phyloP scores from a whole-genome alignment of 2,113 vertebrate genomes.

The Indicator indicator region DNA sequence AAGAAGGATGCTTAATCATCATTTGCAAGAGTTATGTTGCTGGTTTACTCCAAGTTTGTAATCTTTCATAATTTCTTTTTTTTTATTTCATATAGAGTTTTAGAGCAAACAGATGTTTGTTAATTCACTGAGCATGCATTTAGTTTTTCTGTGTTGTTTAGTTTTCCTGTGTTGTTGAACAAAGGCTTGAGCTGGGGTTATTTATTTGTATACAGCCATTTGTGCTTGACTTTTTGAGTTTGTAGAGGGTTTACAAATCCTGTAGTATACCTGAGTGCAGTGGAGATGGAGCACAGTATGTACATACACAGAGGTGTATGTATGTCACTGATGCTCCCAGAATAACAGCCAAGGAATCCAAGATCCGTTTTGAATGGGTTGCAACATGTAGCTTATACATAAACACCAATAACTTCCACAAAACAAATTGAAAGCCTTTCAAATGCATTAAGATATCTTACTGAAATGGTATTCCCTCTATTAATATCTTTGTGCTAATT shows the following conservation, averaged over 20 bases:
- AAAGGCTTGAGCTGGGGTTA: neutral
- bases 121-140: neutral
- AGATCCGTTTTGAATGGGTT: neutral
- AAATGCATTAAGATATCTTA: neutral
- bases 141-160: neutral
- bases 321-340: neutral
- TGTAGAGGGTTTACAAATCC: neutral
- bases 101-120: neutral
- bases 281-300: neutral
- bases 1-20: neutral
- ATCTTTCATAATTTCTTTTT: neutral
- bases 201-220: neutral
- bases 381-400: neutral
- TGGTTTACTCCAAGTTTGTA: neutral
- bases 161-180: neutral
- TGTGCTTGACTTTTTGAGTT: neutral
- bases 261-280: neutral
- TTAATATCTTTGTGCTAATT: neutral
- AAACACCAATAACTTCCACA: neutral
- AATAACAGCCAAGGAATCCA: neutral
- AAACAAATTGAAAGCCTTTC: neutral
- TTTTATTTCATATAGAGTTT: neutral
- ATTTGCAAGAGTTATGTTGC: neutral
- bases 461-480: neutral
- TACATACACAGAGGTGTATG: too few species aligned